Percentiles rank a stretch among this genome's conserved stretches.
These are phyloP conservation scores for Psix sp. DNA, from an alignment of 1,140 invertebrate genomes.

Conservation along the genomic window DNA sequence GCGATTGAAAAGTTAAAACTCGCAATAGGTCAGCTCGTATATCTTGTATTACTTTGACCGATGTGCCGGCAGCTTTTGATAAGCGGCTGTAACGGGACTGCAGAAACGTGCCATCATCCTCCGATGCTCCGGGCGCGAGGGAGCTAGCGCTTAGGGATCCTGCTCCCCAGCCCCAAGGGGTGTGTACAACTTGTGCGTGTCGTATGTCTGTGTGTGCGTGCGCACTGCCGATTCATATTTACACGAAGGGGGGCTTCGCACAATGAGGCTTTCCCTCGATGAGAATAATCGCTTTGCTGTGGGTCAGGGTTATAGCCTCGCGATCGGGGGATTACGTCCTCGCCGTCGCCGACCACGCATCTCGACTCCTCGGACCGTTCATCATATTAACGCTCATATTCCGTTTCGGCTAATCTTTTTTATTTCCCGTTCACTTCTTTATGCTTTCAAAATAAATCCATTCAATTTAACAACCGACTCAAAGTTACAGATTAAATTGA, in stretches of 20 bases:
- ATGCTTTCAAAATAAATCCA: no score
- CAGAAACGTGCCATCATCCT: slow-evolving; percentile 37
- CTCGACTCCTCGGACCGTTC: no score
- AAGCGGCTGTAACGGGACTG: slow-evolving; percentile 42
- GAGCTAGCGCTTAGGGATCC: slow-evolving; percentile 13
- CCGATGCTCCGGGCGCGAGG: slow-evolving; percentile 4
- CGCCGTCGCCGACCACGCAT: no score
- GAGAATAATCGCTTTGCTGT: slow-evolving; percentile 67
- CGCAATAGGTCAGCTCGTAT: slow-evolving; percentile 50
- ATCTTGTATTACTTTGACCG: slow-evolving; percentile 42
- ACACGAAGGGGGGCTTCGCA: slow-evolving; percentile 45
- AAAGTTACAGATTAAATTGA: no score
- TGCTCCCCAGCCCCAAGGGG: slow-evolving; percentile 22
- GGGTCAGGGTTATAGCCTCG: slow-evolving; percentile 71
- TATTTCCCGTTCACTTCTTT: neutral
- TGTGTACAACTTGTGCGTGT: neutral
- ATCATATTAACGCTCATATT: neutral
- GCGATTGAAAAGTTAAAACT: slow-evolving; percentile 48
- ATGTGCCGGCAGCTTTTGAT: slow-evolving; percentile 47
- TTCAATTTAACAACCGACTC: no score
- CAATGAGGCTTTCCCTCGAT: slow-evolving; percentile 69
- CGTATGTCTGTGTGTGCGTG: slow-evolving; percentile 7
- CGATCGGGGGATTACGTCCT: slow-evolving; percentile 35
- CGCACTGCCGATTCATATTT: slow-evolving; percentile 50
- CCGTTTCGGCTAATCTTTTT: neutral